phyloP scores from a whole-genome alignment of 2,113 vertebrate species.

The Melanerpes aurifrons region DNA sequence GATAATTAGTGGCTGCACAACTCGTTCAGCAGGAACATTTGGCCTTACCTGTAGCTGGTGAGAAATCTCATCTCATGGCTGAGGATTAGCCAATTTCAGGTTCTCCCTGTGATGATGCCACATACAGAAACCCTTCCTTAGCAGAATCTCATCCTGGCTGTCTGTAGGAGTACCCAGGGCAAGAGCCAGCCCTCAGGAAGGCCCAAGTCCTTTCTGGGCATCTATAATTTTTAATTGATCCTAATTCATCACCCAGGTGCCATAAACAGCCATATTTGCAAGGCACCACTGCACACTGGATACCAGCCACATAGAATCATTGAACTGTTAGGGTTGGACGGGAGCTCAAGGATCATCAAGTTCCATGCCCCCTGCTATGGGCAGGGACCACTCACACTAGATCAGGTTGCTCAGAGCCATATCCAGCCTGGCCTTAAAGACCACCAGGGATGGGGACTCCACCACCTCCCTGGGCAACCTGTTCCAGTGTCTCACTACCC shows the following conservation, averaged over 20 bases:
- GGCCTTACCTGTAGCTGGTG: constrained; percentile 58
- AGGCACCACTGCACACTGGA: not conserved
- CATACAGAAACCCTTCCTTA: not conserved
- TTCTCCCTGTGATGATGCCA: not conserved
- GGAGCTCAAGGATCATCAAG: too few species aligned
- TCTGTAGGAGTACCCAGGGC: not conserved
- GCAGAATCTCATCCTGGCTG: not conserved
- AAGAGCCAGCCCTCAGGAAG: not conserved
- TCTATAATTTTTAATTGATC: not conserved
- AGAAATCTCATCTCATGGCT: constrained; percentile 43
- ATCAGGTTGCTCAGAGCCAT: too few species aligned
- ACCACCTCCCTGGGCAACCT: too few species aligned
- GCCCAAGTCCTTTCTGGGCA: not conserved
- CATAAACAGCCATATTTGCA: not conserved
- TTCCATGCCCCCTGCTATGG: too few species aligned
- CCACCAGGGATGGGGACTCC: too few species aligned
- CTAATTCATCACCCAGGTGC: not conserved
- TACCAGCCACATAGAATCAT: not conserved
- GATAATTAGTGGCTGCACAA: not conserved
- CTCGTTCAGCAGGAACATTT: not conserved
- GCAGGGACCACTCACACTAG: too few species aligned
- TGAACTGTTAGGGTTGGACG: too few species aligned
- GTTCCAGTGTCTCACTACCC: too few species aligned
- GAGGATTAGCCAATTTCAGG: constrained; percentile 59
- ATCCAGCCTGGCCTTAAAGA: too few species aligned